Evolutionary conservation across 1,140 invertebrate species (phyloP).

Genomic region (Helicoverpa zea): DNA sequence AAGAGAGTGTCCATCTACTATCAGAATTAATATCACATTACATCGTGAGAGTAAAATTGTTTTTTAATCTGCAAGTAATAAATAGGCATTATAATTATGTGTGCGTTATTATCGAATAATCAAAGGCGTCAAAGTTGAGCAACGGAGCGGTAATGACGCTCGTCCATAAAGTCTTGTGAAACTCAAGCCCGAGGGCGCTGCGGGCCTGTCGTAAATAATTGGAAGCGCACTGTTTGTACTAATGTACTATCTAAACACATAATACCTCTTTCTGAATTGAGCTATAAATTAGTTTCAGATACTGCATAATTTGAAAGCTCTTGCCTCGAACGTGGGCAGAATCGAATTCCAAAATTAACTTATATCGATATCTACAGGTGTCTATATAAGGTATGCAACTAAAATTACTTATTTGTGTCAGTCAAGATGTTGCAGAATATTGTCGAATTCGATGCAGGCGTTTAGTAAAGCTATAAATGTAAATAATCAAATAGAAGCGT

Average conservation of each 20-base stretch:
- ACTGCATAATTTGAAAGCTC: constrained; percentile 51
- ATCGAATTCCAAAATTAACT: constrained; percentile 57
- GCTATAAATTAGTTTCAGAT: constrained; percentile 68
- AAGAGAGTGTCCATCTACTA: constrained; percentile 15
- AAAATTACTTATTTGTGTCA: constrained; percentile 50
- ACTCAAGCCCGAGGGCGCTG: constrained; percentile 56
- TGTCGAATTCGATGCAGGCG: constrained; percentile 60
- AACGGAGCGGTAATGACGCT: constrained; percentile 57
- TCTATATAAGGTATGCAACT: constrained; percentile 20
- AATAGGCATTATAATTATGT: constrained; percentile 50
- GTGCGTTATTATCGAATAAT: constrained; percentile 55
- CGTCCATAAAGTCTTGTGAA: constrained; percentile 64
- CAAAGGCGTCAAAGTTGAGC: constrained; percentile 60
- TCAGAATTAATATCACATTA: constrained; percentile 42
- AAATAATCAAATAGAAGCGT: constrained; percentile 65
- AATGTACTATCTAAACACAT: constrained; percentile 67
- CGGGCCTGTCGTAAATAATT: constrained; percentile 71
- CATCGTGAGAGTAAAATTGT: constrained; percentile 42
- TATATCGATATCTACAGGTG: constrained; percentile 54
- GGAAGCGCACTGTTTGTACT: constrained; percentile 72
- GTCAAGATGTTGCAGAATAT: constrained; percentile 50
- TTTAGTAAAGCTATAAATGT: constrained; percentile 60
- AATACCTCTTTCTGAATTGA: constrained; percentile 71
- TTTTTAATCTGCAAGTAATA: constrained; percentile 47
- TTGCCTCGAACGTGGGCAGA: constrained; percentile 52